Evolutionary conservation across 2,888 invertebrate genomes (phyloP), one percentile per base, ranked within the genome.

Genomic region (Trichogramma evanescens): DNA sequence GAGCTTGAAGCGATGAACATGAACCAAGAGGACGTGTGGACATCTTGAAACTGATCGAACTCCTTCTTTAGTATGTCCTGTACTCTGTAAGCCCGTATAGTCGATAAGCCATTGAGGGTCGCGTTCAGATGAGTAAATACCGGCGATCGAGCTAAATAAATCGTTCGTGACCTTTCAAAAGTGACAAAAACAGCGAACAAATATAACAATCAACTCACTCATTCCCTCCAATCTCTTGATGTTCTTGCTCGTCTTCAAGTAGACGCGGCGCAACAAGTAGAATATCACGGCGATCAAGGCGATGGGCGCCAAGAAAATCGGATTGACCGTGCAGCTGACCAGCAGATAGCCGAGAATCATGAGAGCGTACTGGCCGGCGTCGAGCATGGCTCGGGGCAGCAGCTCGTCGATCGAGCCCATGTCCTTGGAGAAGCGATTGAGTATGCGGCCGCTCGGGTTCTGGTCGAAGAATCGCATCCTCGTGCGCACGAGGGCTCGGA

Each of bases 391-490:
- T 63, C 86, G 84, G 0, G 89, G 89, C 7, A 91, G 74, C 42
- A 87, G 74, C 69, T 91, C 91, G 68, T 91, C 91, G 72, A 91
- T 85, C 0, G 86, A 83, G 1, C 91, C 91, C 71, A 91, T 84
- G 71, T 93, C 93, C 73, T 92, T 93, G 1, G 92, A 88, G 71
- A 93, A 92, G 65, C 93, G 80, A 72, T 89, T 89, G 50, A 94
- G 80, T 65, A 94, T 89, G 56, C 89, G 82, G 44, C 89, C 89
- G 67, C 87, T 85, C 3, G 93, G 91, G 75, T 93, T 94, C 0
- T 85, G 87, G 70, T 93, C 91, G 73, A 93, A 95, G 76, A 94
- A 94, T 60, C 83, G 73, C 80, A 88, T 85, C 2, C 80, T 80
- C 1, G 83, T 79, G 57, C 81, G 72, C 13, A 85, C 79, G 7